Base-by-base conservation (phyloP, 53 echinoderm and acorn worm species). In the Glandiceps talaboti region DNA sequence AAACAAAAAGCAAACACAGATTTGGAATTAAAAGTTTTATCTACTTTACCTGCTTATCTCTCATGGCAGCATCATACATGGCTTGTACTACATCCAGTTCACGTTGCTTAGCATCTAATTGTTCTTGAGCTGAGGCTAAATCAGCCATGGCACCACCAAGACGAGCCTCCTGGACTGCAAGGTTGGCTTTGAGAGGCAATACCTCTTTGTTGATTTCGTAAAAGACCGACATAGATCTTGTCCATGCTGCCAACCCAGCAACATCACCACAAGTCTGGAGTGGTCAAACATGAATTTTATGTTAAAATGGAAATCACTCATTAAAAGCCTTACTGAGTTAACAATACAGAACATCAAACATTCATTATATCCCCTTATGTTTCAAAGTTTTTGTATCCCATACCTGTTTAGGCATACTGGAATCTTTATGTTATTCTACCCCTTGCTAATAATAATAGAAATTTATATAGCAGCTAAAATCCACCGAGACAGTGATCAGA, bases 21-120 rank as follows among this genome's bases (percentile, higher is more conserved):
- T n/a, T n/a, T n/a, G n/a, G n/a, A n/a, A n/a, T n/a, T n/a, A n/a
- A n/a, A n/a, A n/a, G n/a, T n/a, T n/a, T n/a, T n/a, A n/a, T n/a
- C n/a, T n/a, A n/a, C n/a, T n/a, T 33, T 78, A 99, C 99, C 91
- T 99, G 99, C 86, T 99, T 99, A 79, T 91, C 89, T 82, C 86
- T 91, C 93, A 99, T 93, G 26, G 93, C 93, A 33, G 87, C 93
- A 81, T 99, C 99, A 73, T 99, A 99, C 73, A 93, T 91, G 28
- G 93, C 93, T 86, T 99, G 99, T 12, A 92, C 99, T 14, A 87
- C 93, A 76, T 99, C 99, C 83, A 99, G 75, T 64, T 99, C 99
- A 27, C 80, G 84, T 74, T 99, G 99, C 73, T 99, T 99, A 32
- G 87, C 99, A 74, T 99, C 99, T 73, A 99, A 84, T 76, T 91